These are phyloP conservation scores for Halocaridina rubra DNA, from an alignment of 2,888 invertebrate species.

Conservation along the genomic window DNA sequence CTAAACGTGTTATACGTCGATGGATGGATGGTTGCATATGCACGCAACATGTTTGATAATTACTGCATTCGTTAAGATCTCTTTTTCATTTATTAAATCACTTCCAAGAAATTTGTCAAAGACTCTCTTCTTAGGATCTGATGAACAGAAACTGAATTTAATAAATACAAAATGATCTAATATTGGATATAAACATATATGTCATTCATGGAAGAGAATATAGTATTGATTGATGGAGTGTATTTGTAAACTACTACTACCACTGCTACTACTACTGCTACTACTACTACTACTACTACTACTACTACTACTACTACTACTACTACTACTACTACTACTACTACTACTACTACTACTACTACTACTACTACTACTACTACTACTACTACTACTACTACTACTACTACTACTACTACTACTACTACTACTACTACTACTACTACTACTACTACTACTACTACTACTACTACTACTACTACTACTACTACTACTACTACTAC, in stretches of 20 bases:
- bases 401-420: conserved; percentile 8
- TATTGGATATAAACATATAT: no score
- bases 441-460: conserved; percentile 8
- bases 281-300: neutral
- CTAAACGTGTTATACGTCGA: no score
- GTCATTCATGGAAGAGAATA: no score
- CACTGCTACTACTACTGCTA: neutral
- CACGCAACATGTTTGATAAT: no score
- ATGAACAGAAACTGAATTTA: no score
- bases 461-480: conserved; percentile 1
- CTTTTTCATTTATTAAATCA: no score
- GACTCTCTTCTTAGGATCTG: no score
- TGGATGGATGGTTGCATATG: no score
- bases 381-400: conserved; percentile 1
- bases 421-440: conserved; percentile 8
- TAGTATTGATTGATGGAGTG: no score
- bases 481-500: conserved; percentile 8
- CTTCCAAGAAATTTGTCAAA: no score
- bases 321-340: conserved; percentile 8
- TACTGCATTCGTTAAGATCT: no score
- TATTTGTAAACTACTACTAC: neutral
- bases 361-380: conserved; percentile 4
- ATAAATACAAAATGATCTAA: no score
- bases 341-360: conserved; percentile 1
- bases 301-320: conserved; percentile 8